phyloP scores from a whole-genome alignment of 2,113 vertebrate genomes.

The Prunella fulvescens region DNA sequence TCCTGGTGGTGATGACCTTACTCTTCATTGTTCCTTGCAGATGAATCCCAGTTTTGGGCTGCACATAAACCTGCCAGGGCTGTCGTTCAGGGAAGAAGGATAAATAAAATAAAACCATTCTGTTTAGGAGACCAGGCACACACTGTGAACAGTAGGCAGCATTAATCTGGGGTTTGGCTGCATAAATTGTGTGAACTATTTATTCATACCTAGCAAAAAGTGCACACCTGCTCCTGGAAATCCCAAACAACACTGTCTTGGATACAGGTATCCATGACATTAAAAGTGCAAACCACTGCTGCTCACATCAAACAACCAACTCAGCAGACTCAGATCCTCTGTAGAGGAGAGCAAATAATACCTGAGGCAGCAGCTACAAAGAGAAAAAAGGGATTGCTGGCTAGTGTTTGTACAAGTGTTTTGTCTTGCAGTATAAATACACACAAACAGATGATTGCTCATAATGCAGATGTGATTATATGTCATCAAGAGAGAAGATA shows the following conservation, averaged over 20 bases:
- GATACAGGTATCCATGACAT: not conserved
- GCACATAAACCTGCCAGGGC: not conserved
- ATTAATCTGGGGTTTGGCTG: not conserved
- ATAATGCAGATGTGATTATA: slow-evolving; percentile 35
- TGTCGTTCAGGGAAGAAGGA: not conserved
- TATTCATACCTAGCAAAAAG: not conserved
- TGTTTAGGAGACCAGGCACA: not conserved
- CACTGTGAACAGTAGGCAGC: not conserved
- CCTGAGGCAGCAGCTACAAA: not conserved
- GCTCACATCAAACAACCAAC: not conserved
- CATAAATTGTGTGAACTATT: not conserved
- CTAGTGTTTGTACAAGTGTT: slow-evolving; percentile 16
- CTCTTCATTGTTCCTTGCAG: not conserved
- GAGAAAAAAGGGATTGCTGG: not conserved
- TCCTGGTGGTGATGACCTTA: not conserved
- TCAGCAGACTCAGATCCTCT: not conserved
- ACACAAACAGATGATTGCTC: slow-evolving; percentile 21
- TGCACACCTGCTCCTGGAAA: not conserved
- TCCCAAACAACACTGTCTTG: not conserved
- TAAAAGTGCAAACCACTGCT: not conserved
- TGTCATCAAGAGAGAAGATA: not conserved
- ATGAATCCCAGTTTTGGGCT: not conserved
- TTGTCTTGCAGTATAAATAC: slow-evolving; percentile 13
- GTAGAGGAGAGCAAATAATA: not conserved
- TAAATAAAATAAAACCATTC: not conserved